Conservation (phyloP, 2,888 invertebrate genomes). For the Caenorhabditis zanzibari region DNA sequence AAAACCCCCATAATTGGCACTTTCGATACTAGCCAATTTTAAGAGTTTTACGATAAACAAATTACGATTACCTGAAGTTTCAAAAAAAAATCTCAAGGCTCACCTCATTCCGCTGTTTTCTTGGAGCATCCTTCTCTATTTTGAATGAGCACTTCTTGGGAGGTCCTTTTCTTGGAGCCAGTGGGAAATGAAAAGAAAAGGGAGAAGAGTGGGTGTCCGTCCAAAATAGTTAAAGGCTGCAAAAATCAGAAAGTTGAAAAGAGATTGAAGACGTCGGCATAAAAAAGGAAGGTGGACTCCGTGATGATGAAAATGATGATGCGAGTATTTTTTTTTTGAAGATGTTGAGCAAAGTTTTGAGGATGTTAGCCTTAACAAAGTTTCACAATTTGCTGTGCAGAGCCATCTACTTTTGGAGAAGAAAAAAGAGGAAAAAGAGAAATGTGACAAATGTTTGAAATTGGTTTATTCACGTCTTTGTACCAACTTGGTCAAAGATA, state of each 20-base stretch:
- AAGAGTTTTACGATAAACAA: not conserved
- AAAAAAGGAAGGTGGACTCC: slow-evolving; percentile 16
- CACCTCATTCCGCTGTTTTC: slow-evolving; percentile 54
- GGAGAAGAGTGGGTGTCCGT: slow-evolving; percentile 36
- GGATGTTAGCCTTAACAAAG: slow-evolving; percentile 62
- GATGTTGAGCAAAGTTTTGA: slow-evolving; percentile 49
- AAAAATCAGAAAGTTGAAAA: slow-evolving; percentile 51
- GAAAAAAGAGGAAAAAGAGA: slow-evolving; percentile 26
- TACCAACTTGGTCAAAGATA: slow-evolving; percentile 49
- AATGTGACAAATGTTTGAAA: slow-evolving; percentile 65
- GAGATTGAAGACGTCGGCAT: slow-evolving; percentile 13
- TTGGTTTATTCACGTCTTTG: slow-evolving; percentile 59
- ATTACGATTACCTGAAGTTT: not conserved
- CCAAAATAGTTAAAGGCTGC: slow-evolving; percentile 35
- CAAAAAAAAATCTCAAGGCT: slow-evolving; percentile 18
- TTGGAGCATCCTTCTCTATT: slow-evolving; percentile 52
- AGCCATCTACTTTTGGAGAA: slow-evolving; percentile 29
- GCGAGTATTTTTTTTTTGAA: slow-evolving; percentile 45
- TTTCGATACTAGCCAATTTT: not conserved
- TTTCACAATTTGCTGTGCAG: slow-evolving; percentile 53
- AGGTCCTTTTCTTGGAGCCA: slow-evolving; percentile 28
- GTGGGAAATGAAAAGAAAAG: slow-evolving; percentile 39
- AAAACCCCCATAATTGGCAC: not conserved
- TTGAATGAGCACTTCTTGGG: slow-evolving; percentile 3
- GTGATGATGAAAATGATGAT: slow-evolving; percentile 45